These are phyloP conservation scores for Rhopalosiphum maidis DNA, from an alignment of 1,140 invertebrate genomes.

Conservation along the genomic window DNA sequence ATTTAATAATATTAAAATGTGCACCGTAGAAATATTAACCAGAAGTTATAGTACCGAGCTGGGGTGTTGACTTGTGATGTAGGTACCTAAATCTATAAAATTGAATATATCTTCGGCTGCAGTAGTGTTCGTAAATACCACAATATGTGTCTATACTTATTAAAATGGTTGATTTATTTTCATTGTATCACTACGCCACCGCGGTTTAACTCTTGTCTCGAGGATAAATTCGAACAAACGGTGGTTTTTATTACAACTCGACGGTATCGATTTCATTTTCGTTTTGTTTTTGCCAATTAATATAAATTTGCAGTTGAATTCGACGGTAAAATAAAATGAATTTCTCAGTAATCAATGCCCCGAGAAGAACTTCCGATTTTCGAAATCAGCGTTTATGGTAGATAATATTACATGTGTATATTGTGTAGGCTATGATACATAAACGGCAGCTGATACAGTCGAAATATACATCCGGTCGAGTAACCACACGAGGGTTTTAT, in stretches of 20 bases:
- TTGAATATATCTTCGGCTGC: not conserved
- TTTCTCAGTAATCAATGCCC: not conserved
- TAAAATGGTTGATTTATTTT: not conserved
- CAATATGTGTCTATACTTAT: not conserved
- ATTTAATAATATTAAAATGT: not conserved
- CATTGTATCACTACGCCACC: not conserved
- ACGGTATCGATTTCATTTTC: not conserved
- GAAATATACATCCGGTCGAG: not conserved
- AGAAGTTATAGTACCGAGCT: not conserved
- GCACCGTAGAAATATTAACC: not conserved
- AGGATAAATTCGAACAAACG: not conserved
- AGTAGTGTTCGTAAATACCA: not conserved
- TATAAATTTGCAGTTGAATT: not conserved
- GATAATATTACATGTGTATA: not conserved
- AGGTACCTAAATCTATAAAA: not conserved
- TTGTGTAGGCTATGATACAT: not conserved
- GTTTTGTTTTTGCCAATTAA: not conserved
- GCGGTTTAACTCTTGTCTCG: not conserved
- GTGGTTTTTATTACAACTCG: not conserved
- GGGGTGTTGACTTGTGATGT: not conserved
- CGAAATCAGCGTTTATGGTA: not conserved
- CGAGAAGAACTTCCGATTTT: not conserved
- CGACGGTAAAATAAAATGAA: not conserved
- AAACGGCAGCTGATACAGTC: conserved; percentile 15
- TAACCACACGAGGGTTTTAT: conserved; percentile 7